Evolutionary conservation across 2,113 vertebrate genomes (phyloP).

Genomic region (Salvator merianae): DNA sequence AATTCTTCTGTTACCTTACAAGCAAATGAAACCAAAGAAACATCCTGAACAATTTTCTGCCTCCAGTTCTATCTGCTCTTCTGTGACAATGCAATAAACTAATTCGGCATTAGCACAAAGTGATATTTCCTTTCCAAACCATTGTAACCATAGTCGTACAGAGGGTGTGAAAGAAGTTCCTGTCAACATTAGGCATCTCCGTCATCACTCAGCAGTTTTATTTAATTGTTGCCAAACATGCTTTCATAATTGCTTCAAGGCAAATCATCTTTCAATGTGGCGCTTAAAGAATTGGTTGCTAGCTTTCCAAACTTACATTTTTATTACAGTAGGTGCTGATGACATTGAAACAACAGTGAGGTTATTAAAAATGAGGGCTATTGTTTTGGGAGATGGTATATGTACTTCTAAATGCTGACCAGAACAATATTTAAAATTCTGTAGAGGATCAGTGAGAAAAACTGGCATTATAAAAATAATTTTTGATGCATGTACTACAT

Average conservation of each 20-base stretch:
- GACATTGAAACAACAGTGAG: slow-evolving; percentile 32
- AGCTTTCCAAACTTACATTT: slow-evolving; percentile 9
- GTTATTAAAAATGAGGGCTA: slow-evolving; percentile 2
- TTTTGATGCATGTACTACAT: neutral
- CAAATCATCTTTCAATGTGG: slow-evolving; percentile 44
- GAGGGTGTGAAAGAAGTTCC: slow-evolving; percentile 39
- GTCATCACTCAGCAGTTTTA: slow-evolving; percentile 41
- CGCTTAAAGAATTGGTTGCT: slow-evolving; percentile 52
- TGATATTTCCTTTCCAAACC: slow-evolving; percentile 7
- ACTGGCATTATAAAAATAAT: neutral
- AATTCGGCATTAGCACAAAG: slow-evolving; percentile 15
- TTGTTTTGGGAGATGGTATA: neutral
- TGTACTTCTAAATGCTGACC: neutral
- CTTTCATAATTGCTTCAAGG: slow-evolving; percentile 71
- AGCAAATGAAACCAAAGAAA: neutral
- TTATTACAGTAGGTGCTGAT: slow-evolving; percentile 43
- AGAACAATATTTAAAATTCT: neutral
- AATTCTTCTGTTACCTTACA: slow-evolving; percentile 9
- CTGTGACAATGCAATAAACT: neutral
- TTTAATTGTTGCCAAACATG: slow-evolving; percentile 64
- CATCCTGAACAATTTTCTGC: neutral
- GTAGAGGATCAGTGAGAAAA: neutral
- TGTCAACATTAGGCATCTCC: slow-evolving; percentile 43
- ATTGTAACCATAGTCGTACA: neutral
- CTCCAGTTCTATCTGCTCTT: neutral